Evolutionary conservation across 2,113 vertebrate species (phyloP).

Genomic region (Ia io): DNA sequence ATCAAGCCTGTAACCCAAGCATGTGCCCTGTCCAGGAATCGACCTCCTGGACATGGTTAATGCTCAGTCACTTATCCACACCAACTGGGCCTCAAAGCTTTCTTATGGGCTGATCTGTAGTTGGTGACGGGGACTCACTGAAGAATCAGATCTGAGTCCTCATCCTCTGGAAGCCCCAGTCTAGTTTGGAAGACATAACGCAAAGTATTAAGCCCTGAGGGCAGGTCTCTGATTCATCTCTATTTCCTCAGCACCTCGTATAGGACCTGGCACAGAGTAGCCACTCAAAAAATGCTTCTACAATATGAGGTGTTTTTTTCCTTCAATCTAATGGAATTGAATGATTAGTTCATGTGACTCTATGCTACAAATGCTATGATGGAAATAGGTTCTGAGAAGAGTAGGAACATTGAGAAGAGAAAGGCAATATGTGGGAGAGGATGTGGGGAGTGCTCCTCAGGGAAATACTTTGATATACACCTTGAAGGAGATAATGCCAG

Average conservation of each 20-base stretch:
- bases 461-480: background rate
- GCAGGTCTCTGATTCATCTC: background rate
- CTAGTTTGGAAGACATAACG: background rate
- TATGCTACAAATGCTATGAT: background rate
- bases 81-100: background rate
- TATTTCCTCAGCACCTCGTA: background rate
- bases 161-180: background rate
- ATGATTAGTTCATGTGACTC: background rate
- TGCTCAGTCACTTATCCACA: background rate
- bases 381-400: background rate
- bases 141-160: background rate
- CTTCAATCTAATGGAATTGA: background rate
- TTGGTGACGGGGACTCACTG: background rate
- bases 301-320: background rate
- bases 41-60: background rate
- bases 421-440: background rate
- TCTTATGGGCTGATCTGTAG: background rate
- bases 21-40: background rate
- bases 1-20: background rate
- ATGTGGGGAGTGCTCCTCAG: background rate
- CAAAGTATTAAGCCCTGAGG: background rate
- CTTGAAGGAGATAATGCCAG: background rate
- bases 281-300: background rate
- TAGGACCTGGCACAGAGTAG: background rate
- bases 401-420: background rate